phyloP scores from a whole-genome alignment of 2,113 vertebrate species.

The Balaeniceps rex region DNA sequence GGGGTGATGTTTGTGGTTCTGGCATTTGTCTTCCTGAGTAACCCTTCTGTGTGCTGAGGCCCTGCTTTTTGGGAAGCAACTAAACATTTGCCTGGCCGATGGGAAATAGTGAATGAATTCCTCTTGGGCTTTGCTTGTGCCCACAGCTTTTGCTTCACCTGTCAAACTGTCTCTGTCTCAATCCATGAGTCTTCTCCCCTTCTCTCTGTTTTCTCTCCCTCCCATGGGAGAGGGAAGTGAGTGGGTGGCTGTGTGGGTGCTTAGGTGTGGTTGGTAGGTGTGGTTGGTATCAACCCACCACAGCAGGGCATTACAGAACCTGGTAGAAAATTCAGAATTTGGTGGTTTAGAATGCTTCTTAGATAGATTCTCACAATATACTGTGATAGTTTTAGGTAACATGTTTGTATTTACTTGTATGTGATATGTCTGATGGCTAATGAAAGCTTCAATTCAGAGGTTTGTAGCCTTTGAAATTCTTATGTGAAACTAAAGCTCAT shows the following conservation, averaged over 20 bases:
- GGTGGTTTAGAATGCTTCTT: background rate
- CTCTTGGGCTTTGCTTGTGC: background rate
- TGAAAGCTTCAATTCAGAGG: background rate
- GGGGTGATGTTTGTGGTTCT: background rate
- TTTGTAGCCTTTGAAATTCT: background rate
- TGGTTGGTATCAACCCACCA: background rate
- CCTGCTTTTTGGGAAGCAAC: background rate
- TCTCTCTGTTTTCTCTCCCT: background rate
- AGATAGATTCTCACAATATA: background rate
- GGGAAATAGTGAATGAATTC: background rate
- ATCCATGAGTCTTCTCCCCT: background rate
- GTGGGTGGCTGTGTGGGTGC: background rate
- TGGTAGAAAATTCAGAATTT: background rate
- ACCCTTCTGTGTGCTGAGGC: fast-evolving
- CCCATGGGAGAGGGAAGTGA: background rate
- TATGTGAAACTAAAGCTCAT: background rate
- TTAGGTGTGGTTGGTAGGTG: background rate
- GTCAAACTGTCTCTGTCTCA: background rate
- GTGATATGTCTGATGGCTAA: background rate
- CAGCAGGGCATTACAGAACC: background rate
- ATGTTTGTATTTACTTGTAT: background rate
- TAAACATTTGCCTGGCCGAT: background rate
- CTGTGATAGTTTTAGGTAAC: background rate
- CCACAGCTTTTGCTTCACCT: background rate
- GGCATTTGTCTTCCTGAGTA: background rate